A percentile compares a stretch with the other conserved stretches of the same genome.
phyloP scores from a whole-genome alignment of 2,113 vertebrate genomes.

The Tragulus kanchil region DNA sequence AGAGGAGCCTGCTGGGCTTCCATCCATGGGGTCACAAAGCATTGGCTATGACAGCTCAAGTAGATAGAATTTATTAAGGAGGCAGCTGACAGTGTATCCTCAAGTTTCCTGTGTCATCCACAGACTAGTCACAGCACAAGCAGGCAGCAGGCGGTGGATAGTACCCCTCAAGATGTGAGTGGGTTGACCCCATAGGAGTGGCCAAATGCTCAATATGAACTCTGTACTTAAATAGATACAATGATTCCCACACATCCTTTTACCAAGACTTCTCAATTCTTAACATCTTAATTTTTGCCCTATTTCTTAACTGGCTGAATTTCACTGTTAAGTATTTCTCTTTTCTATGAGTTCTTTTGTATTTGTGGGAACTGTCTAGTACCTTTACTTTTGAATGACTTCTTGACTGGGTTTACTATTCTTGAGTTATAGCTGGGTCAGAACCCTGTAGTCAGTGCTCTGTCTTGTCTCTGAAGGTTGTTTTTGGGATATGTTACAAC shows the following conservation, averaged over 20 bases:
- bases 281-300: not conserved
- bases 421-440: not conserved
- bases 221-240: not conserved
- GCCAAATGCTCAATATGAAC: not conserved
- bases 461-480: not conserved
- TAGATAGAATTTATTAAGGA: too few relatives aligned
- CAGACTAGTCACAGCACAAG: too few relatives aligned
- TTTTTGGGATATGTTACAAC: not conserved
- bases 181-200: too few relatives aligned
- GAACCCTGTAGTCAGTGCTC: not conserved
- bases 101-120: too few relatives aligned
- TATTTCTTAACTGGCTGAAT: conserved; percentile 33
- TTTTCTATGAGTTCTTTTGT: not conserved
- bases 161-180: too few relatives aligned
- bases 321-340: not conserved
- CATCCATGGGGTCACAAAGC: too few relatives aligned
- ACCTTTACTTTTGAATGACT: not conserved
- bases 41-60: too few relatives aligned
- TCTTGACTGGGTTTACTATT: not conserved
- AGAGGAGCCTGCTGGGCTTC: too few relatives aligned
- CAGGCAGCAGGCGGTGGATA: too few relatives aligned
- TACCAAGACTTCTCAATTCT: not conserved
- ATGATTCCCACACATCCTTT: not conserved
- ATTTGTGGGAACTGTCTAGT: not conserved
- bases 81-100: too few relatives aligned